These are phyloP conservation scores for Nycteola revayana DNA, from an alignment of 2,888 invertebrate species.

Conservation along the genomic window DNA sequence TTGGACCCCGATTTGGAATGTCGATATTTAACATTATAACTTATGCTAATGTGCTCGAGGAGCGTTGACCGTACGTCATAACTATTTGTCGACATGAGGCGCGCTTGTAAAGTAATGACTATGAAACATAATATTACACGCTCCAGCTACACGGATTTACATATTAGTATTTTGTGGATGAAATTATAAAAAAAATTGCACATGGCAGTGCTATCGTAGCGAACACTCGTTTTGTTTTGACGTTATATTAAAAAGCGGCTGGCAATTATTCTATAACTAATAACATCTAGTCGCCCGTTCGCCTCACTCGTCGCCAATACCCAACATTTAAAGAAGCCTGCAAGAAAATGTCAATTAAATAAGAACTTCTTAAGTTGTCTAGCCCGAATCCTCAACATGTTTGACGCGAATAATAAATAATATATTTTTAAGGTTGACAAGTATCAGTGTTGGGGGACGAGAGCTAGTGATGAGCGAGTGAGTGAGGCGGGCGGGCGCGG, in stretches of 20 bases:
- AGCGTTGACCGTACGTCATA: conserved; percentile 56
- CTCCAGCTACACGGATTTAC: conserved; percentile 54
- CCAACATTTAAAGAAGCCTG: conserved; percentile 25
- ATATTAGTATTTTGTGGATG: conserved; percentile 64
- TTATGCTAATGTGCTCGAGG: conserved; percentile 44
- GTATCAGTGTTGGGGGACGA: conserved; percentile 22
- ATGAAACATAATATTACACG: conserved; percentile 64
- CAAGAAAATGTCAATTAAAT: conserved; percentile 23
- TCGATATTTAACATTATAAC: conserved; percentile 52
- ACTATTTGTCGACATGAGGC: conserved; percentile 50
- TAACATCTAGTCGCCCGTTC: conserved; percentile 69
- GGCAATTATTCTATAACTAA: conserved; percentile 76
- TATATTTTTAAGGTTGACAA: conserved; percentile 25
- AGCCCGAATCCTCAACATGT: conserved; percentile 16
- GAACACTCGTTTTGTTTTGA: conserved; percentile 66
- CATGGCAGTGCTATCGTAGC: conserved; percentile 78
- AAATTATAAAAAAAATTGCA: conserved; percentile 65
- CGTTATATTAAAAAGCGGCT: conserved; percentile 74
- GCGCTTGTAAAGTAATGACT: conserved; percentile 68
- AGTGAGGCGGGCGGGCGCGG: conserved; percentile 35
- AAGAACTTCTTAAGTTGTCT: conserved; percentile 23
- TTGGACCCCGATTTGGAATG: conserved; percentile 78
- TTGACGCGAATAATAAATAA: conserved; percentile 13
- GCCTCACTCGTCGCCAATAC: conserved; percentile 38
- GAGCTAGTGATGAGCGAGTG: conserved; percentile 27